Evolutionary conservation across 2,888 invertebrate genomes (phyloP).

Genomic region (Trypoxylon attenuatum): DNA sequence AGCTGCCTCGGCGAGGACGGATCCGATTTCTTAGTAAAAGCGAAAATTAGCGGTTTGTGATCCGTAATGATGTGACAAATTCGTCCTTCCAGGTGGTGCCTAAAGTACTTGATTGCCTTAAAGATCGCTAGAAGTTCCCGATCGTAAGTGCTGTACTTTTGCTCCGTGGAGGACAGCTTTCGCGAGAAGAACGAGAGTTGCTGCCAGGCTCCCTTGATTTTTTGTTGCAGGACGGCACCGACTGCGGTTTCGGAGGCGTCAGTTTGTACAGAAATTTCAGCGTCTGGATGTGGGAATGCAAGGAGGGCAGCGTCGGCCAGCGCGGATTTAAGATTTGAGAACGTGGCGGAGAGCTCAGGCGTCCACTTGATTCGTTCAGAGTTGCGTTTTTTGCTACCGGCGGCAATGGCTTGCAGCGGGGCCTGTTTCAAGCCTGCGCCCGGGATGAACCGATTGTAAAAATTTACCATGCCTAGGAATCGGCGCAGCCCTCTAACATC

Average conservation of each 20-base stretch:
- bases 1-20: not conserved
- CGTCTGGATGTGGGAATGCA: not conserved
- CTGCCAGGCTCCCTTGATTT: not conserved
- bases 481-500: not conserved
- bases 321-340: not conserved
- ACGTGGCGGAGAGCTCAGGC: not conserved
- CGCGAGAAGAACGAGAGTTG: not conserved
- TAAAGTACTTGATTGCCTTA: too few relatives aligned
- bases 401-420: not conserved
- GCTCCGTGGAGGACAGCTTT: not conserved
- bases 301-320: not conserved
- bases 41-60: not conserved
- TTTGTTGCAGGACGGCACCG: not conserved
- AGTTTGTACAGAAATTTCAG: too few relatives aligned
- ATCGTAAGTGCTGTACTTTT: too few relatives aligned
- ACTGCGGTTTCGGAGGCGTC: too few relatives aligned
- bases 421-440: not conserved
- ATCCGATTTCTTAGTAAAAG: not conserved
- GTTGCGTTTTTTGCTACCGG: not conserved
- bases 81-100: not conserved
- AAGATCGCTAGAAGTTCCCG: too few relatives aligned
- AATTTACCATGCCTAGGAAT: constrained; percentile 1
- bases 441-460: not conserved
- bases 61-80: too few relatives aligned
- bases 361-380: not conserved